Base-by-base conservation (phyloP, 1,140 invertebrate genomes). In the Bilobella aurantiaca region DNA sequence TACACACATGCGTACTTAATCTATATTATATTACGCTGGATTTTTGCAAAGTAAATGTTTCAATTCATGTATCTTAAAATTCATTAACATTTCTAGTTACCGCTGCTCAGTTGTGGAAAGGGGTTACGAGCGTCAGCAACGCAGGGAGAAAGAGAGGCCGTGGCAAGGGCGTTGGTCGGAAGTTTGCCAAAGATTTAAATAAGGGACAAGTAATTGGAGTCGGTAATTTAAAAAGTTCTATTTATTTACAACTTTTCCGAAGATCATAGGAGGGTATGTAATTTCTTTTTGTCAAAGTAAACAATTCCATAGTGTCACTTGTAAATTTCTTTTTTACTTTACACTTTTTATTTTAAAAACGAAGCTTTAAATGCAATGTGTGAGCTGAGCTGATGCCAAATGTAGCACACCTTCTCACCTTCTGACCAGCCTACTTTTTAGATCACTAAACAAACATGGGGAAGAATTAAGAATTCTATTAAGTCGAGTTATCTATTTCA, bases 111-210 rank as follows among this genome's bases (percentile, higher is more conserved):
- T 78, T 99, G 73, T 99, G 96, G 96, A 93, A 94, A 77, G 90
- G 92, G 46, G 88, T 96, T 0, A 91, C 87, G 2, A 88, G 87
- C 74, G 93, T 99, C 1, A 97, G 94, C 84, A 96, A 95, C 85
- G 89, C 93, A 70, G 96, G 96, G 67, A 87, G 82, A 73, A 94
- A 93, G 76, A 85, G 94, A 80, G 96, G 96, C 65, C 85, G 96
- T 81, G 93, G 85, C n/a, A 93, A 85, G 79, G 87, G 87, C 61
- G 78, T 83, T 29, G 85, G 87, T 14, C 85, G 82, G 66, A 88
- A 84, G 74, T 78, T 83, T 21, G 81, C 83, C 16, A 89, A 88
- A 75, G 86, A 98, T 81, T 82, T 99, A 30, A 96, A 98, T 76
- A 84, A 78, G 72, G 95, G 94, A 0, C 93, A 98, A 80, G 74